These are phyloP conservation scores for Mythimna lalbum DNA, from an alignment of 2,888 invertebrate genomes.

Conservation along the genomic window DNA sequence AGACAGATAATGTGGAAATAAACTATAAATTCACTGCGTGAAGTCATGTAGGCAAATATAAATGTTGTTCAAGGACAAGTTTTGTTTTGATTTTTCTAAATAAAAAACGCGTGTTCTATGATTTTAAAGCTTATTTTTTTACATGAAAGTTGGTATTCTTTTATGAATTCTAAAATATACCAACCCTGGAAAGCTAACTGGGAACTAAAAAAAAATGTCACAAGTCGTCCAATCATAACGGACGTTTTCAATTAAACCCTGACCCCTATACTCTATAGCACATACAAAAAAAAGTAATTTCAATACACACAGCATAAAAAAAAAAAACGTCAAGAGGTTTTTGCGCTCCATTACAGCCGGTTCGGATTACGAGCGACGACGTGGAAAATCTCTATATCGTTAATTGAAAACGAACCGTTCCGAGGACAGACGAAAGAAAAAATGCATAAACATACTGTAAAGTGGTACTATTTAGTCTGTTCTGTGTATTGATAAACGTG, in stretches of 20 bases:
- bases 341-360: constrained; percentile 74
- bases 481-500: not conserved
- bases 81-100: not conserved
- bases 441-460: constrained; percentile 19
- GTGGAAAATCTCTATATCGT: constrained; percentile 81
- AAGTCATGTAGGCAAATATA: not conserved
- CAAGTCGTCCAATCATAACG: constrained; percentile 44
- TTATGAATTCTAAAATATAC: not conserved
- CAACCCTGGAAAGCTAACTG: not conserved
- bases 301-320: constrained; percentile 54
- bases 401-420: constrained; percentile 82
- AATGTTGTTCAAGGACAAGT: not conserved
- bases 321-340: constrained; percentile 66
- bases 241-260: constrained; percentile 56
- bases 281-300: constrained; percentile 53
- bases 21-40: not conserved
- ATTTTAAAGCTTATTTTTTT: not conserved
- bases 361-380: constrained; percentile 72
- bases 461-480: constrained; percentile 7
- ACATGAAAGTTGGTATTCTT: not conserved
- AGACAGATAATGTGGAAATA: constrained; percentile 7
- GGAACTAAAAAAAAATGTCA: constrained; percentile 26
- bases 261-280: constrained; percentile 33
- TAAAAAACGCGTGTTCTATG: not conserved
- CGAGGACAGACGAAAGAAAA: constrained; percentile 57